Evolutionary conservation across 2,797 vertebrate genomes (phyloP).

Genomic region (Anableps anableps): DNA sequence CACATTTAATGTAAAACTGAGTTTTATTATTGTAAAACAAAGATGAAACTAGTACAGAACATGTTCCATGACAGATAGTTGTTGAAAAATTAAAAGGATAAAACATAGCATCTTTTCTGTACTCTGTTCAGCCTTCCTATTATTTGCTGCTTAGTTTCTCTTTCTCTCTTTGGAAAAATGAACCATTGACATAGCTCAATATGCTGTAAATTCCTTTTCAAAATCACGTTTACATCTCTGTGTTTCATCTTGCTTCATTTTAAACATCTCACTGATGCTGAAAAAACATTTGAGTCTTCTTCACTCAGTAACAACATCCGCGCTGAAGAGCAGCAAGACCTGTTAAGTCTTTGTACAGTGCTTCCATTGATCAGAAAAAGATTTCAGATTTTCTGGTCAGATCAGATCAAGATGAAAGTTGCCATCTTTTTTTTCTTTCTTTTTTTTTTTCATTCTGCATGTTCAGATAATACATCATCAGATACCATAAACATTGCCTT

Average conservation of each 20-base stretch:
- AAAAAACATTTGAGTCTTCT: background rate
- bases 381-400: no score
- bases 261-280: background rate
- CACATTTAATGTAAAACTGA: background rate
- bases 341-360: no score
- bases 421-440: no score
- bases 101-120: background rate
- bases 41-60: background rate
- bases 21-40: constrained; percentile 1
- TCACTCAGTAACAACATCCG: background rate
- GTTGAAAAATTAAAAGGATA: background rate
- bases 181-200: background rate
- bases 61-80: background rate
- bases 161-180: background rate
- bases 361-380: no score
- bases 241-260: background rate
- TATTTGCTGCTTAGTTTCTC: background rate
- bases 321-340: background rate
- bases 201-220: background rate
- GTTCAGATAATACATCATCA: no score
- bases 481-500: background rate
- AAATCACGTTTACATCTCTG: background rate
- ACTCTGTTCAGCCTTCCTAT: background rate
- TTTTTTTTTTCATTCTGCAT: no score
- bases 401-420: no score